Base-by-base conservation (phyloP, 2,113 vertebrate genomes). In the Trichechus manatus region DNA sequence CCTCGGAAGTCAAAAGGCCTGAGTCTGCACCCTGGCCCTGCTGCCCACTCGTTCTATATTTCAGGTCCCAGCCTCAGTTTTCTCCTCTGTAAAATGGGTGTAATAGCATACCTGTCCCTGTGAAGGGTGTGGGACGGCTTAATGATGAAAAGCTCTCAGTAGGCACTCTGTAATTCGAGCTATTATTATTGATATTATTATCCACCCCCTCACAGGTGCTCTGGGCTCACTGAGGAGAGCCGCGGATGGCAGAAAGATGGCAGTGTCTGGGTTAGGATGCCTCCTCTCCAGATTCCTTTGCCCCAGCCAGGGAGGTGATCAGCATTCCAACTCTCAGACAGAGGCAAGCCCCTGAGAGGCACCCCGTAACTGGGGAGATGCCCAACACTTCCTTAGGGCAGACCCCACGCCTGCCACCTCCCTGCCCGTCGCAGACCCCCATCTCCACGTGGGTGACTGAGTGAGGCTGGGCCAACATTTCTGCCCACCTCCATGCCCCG, bases 21-120 rank as follows among this genome's bases (percentile, higher is more conserved):
- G 61, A 1, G 9, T 61, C 64, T 27, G 39, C 36, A 10, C 63
- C 4, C 42, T 0, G 36, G 5, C 27, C 7, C 33, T 2, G 1
- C 5, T 0, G 0, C 86, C 53, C 5, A 0, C 31, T 4, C 11
- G 31, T 31, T 84, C 7, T 25, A 1, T 1, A 9, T 22, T 7
- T 53, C 22, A 25, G 25, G 84, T n/a, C 78, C 75, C 0, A 42
- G 64, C 29, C 64, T 47, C 1, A 0, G 19, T 74, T 63, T 70
- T 17, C 66, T 27, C 17, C 39, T 80, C 44, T 7, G 8, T 39
- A 17, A 59, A 27, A 36, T 2, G 23, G 39, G 59, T 8, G 23
- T 70, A 22, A n/a, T 2, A 1, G 56, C 19, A 44, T 3, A 1
- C 44, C 9, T 13, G 1, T 61, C 22, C 10, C 39, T 29, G 3